A percentile compares a stretch with the other conserved stretches of the same genome.
phyloP scores from a whole-genome alignment of 37 sponge, comb jelly and placozoan genomes.

The Aplysina aerophoba region DNA sequence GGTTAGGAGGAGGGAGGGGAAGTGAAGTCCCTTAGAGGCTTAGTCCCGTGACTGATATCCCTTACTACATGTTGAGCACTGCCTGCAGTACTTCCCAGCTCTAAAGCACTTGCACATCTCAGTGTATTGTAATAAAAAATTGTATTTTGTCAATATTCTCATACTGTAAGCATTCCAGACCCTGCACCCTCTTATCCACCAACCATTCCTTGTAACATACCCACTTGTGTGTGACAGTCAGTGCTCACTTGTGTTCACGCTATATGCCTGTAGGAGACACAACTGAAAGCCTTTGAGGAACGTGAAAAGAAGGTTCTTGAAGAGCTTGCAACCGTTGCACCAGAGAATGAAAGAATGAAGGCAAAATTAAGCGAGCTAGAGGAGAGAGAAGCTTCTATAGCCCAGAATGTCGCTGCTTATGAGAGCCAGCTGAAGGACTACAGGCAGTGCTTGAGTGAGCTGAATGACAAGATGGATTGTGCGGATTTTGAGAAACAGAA shows the following conservation, averaged over 20 bases:
- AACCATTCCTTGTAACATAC: too few species aligned
- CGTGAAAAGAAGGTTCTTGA: neutral
- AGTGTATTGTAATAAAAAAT: too few species aligned
- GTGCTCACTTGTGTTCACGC: too few species aligned
- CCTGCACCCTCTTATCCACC: too few species aligned
- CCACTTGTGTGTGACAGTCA: too few species aligned
- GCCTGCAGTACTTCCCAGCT: too few species aligned
- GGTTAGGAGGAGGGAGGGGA: neutral
- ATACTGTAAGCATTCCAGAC: too few species aligned
- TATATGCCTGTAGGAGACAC: neutral
- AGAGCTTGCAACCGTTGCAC: neutral
- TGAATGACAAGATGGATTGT: neutral
- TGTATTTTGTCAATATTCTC: too few species aligned
- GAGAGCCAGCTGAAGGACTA: neutral
- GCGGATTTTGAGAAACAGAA: neutral
- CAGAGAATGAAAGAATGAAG: constrained; percentile 23
- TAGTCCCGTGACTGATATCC: too few species aligned
- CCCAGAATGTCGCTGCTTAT: neutral
- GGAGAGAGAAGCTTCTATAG: neutral
- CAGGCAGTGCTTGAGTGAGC: neutral
- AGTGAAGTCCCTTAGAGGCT: neutral
- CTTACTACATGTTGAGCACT: too few species aligned
- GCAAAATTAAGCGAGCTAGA: neutral
- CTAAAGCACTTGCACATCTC: too few species aligned
- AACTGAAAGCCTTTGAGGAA: neutral